These are phyloP conservation scores for Bombycilla garrulus DNA, from an alignment of 2,113 vertebrate species.

Conservation along the genomic window DNA sequence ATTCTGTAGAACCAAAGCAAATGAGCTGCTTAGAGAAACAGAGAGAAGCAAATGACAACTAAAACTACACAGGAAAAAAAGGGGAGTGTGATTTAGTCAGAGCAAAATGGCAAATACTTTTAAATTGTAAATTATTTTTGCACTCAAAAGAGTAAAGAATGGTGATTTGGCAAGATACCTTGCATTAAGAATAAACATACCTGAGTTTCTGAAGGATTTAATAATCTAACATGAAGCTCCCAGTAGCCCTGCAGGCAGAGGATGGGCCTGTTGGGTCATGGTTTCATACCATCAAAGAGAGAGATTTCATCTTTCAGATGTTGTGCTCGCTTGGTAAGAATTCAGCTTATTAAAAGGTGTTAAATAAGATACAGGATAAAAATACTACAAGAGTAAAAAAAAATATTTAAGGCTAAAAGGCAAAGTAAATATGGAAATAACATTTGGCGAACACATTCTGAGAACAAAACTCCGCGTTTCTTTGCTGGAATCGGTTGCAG, in stretches of 20 bases:
- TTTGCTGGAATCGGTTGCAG: neutral
- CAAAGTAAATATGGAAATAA: slow-evolving; percentile 47
- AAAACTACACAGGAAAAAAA: neutral
- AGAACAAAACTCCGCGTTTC: neutral
- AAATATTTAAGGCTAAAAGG: slow-evolving; percentile 18
- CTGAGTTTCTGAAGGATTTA: slow-evolving; percentile 50
- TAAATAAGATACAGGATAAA: slow-evolving; percentile 49
- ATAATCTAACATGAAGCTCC: slow-evolving; percentile 45
- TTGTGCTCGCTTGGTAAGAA: slow-evolving; percentile 57
- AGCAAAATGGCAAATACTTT: slow-evolving; percentile 11
- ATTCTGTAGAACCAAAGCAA: neutral
- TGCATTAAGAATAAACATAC: slow-evolving; percentile 10
- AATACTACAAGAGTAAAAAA: slow-evolving; percentile 17
- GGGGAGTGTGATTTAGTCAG: neutral
- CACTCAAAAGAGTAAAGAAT: neutral
- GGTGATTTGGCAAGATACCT: slow-evolving; percentile 8
- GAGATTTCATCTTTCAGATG: slow-evolving; percentile 63
- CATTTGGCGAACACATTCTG: slow-evolving; percentile 8
- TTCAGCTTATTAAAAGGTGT: slow-evolving; percentile 59
- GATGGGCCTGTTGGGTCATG: slow-evolving; percentile 63
- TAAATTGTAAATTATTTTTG: slow-evolving; percentile 46
- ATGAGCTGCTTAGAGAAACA: neutral
- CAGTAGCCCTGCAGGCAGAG: slow-evolving; percentile 53
- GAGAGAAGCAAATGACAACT: slow-evolving; percentile 4
- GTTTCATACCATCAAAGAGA: slow-evolving; percentile 64